Percentiles rank a stretch among this genome's conserved stretches.
Conservation (phyloP, 1,140 invertebrate species). For the Pseudomyrmex flavicornis region DNA sequence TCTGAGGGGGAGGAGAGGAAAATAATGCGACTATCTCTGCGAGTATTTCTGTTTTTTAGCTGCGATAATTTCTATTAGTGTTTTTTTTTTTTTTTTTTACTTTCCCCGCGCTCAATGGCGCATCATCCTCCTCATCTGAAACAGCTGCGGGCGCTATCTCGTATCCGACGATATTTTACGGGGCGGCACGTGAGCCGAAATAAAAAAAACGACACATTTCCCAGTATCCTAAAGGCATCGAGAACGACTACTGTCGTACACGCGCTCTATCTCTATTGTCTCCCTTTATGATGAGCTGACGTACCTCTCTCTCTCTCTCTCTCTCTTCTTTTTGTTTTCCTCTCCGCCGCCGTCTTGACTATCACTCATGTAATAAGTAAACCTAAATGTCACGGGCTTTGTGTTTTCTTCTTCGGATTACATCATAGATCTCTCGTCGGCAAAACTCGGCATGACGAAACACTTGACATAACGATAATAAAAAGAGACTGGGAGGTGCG, state of each 20-base stretch:
- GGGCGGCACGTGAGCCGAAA: background rate
- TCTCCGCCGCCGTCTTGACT: no score
- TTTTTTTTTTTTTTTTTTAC: background rate
- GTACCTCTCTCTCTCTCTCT: background rate
- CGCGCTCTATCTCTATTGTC: slow-evolving; percentile 35
- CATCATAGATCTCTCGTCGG: background rate
- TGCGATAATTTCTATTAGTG: background rate
- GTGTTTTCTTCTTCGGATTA: slow-evolving; percentile 12
- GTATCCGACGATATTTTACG: slow-evolving; percentile 66
- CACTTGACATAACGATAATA: background rate
- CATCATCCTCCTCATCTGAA: slow-evolving; percentile 74
- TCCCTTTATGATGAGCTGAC: slow-evolving; percentile 36
- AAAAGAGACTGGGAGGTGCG: background rate
- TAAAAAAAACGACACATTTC: slow-evolving; percentile 29
- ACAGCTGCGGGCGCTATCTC: slow-evolving; percentile 77
- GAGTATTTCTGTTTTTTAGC: slow-evolving; percentile 8
- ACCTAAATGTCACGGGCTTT: slow-evolving; percentile 9
- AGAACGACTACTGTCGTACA: slow-evolving; percentile 33
- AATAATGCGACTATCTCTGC: background rate
- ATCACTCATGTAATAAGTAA: slow-evolving; percentile 34
- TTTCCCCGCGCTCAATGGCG: slow-evolving; percentile 67
- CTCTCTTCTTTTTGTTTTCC: no score
- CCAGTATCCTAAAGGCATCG: slow-evolving; percentile 19
- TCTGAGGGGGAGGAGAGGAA: background rate
- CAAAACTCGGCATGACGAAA: slow-evolving; percentile 10